Percentiles rank a stretch among this genome's conserved stretches.
These are phyloP conservation scores for Colistium nudipinnis DNA, from an alignment of 2,113 vertebrate genomes.

Conservation along the genomic window DNA sequence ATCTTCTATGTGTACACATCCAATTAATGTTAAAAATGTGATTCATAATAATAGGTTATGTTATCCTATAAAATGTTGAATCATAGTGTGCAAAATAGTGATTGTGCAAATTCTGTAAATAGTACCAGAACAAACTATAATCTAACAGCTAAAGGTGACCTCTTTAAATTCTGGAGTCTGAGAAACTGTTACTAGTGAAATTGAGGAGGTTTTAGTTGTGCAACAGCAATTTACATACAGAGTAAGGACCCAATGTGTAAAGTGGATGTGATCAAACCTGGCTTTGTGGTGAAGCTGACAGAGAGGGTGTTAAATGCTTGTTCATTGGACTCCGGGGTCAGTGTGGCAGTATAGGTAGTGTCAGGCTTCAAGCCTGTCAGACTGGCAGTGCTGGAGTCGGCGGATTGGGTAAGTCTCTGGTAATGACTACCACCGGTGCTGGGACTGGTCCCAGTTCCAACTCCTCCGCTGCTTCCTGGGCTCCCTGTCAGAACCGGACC, in stretches of 20 bases:
- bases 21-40: no score
- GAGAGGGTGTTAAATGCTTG: slow-evolving; percentile 79
- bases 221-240: background rate
- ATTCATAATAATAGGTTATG: no score
- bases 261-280: slow-evolving; percentile 75
- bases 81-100: no score
- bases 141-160: background rate
- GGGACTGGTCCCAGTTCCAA: slow-evolving; percentile 61
- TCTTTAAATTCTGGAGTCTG: background rate
- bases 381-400: slow-evolving; percentile 75
- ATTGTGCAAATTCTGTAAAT: background rate
- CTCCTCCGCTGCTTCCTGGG: background rate
- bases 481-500: slow-evolving; percentile 56
- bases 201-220: no score
- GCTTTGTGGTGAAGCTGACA: slow-evolving; percentile 84
- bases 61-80: no score
- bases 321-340: slow-evolving; percentile 86
- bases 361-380: slow-evolving; percentile 83
- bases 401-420: slow-evolving; percentile 76
- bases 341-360: slow-evolving; percentile 86
- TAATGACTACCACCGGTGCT: slow-evolving; percentile 58
- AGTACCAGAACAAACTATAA: background rate
- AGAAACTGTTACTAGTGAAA: background rate
- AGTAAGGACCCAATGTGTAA: background rate
- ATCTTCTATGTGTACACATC: no score